Conservation (phyloP, 1,140 invertebrate species). For the Battus philenor region DNA sequence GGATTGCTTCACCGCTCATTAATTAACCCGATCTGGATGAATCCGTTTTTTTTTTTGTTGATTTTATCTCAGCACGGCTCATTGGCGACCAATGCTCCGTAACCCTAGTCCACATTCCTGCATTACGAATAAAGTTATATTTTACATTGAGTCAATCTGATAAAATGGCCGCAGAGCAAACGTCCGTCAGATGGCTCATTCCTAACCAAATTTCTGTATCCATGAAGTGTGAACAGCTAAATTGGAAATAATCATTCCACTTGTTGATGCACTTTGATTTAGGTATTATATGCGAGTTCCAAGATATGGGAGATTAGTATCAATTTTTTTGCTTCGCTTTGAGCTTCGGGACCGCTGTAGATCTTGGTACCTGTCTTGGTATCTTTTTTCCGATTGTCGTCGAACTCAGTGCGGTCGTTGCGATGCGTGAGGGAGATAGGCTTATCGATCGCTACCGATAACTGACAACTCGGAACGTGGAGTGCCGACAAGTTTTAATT, state of each 20-base stretch:
- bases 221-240: conserved; percentile 63
- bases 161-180: conserved; percentile 30
- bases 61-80: conserved; percentile 32
- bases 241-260: conserved; percentile 47
- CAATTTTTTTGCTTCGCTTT: conserved; percentile 56
- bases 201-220: conserved; percentile 28
- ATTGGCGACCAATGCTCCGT: conserved; percentile 43
- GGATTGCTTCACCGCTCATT: no score
- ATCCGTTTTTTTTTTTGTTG: conserved; percentile 19
- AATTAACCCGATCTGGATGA: no score
- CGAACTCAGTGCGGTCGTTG: conserved; percentile 40
- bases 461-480: conserved; percentile 36
- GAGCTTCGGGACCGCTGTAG: conserved; percentile 54
- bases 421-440: conserved; percentile 50
- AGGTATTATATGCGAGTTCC: conserved; percentile 41
- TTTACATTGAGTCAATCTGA: conserved; percentile 38
- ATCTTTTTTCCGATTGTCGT: conserved; percentile 36
- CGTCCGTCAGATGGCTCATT: conserved; percentile 55
- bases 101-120: conserved; percentile 44
- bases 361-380: conserved; percentile 50
- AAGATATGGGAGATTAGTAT: conserved; percentile 64
- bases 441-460: conserved; percentile 60
- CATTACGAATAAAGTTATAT: conserved; percentile 49
- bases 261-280: conserved; percentile 43
- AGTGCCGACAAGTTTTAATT: conserved; percentile 28